Conservation (phyloP, 2,888 invertebrate genomes). For the Monochamus alternatus region DNA sequence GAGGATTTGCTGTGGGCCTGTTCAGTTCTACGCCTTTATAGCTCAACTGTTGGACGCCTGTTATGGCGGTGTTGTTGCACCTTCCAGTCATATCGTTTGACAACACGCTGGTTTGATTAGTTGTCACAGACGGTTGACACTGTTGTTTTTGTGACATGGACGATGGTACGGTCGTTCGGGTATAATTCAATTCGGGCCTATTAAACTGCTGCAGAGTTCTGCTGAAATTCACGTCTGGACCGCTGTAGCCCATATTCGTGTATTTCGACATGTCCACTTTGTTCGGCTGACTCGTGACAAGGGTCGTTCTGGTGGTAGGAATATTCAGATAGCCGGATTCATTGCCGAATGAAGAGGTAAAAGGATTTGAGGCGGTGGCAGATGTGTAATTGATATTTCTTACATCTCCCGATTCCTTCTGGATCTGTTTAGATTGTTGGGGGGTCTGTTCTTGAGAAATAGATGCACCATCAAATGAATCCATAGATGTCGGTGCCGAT, state of each 20-base stretch:
- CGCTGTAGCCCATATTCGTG: conserved; percentile 68
- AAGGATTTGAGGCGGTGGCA: conserved; percentile 47
- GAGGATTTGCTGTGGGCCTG: conserved; percentile 47
- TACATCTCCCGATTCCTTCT: conserved; percentile 11
- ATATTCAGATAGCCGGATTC: conserved; percentile 63
- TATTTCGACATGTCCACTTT: conserved; percentile 68
- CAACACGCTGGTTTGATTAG: conserved; percentile 17
- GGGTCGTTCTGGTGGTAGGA: conserved; percentile 52
- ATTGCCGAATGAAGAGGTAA: conserved; percentile 54
- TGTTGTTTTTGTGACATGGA: conserved; percentile 47
- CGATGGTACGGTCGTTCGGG: conserved; percentile 52
- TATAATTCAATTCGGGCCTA: conserved; percentile 54
- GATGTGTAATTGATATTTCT: conserved; percentile 32
- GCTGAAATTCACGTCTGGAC: conserved; percentile 63
- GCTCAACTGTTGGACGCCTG: conserved; percentile 49
- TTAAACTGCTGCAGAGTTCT: conserved; percentile 56
- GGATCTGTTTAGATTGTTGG: conserved; percentile 34
- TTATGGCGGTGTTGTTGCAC: conserved; percentile 48
- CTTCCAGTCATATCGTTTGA: conserved; percentile 47
- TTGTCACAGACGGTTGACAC: conserved; percentile 14
- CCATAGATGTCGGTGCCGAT: conserved; percentile 37
- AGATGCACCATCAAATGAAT: conserved; percentile 41
- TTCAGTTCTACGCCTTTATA: conserved; percentile 56
- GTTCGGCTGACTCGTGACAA: conserved; percentile 53
- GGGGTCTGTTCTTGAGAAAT: conserved; percentile 35